Percentiles rank a stretch among this genome's conserved stretches.
These are phyloP conservation scores for Poeciliopsis gracilis DNA, from an alignment of 2,797 vertebrate genomes.

Conservation along the genomic window DNA sequence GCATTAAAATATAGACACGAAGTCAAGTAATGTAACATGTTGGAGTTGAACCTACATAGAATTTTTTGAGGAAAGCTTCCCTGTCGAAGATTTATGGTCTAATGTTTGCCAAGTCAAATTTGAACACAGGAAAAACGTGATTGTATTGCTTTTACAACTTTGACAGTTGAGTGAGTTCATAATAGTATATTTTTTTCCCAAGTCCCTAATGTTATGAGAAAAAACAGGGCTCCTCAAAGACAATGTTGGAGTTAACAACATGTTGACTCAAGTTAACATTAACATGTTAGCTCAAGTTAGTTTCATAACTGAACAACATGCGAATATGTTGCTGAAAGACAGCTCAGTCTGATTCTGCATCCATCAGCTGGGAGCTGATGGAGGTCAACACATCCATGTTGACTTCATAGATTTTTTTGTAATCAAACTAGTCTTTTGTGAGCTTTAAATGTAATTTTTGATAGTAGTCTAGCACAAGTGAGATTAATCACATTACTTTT, in stretches of 20 bases:
- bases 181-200: slow-evolving; percentile 3
- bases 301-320: too few species aligned
- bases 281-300: too few species aligned
- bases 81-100: slow-evolving; percentile 25
- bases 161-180: slow-evolving; percentile 3
- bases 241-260: slow-evolving; percentile 1
- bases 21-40: slow-evolving; percentile 18
- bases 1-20: slow-evolving; percentile 9
- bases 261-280: too few species aligned
- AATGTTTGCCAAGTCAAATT: slow-evolving; percentile 22
- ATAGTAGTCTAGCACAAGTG: slow-evolving; percentile 36
- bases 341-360: background rate
- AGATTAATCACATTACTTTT: slow-evolving; percentile 41
- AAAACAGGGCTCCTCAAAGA: slow-evolving; percentile 13
- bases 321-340: slow-evolving; percentile 4
- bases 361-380: slow-evolving; percentile 20
- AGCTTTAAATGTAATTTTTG: slow-evolving; percentile 24
- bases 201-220: slow-evolving; percentile 6
- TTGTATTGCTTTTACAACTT: slow-evolving; percentile 21
- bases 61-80: slow-evolving; percentile 14
- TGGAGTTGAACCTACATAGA: slow-evolving; percentile 7
- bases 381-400: background rate
- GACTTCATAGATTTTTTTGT: slow-evolving; percentile 35
- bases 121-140: slow-evolving; percentile 7
- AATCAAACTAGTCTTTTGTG: slow-evolving; percentile 17